Evolutionary conservation across 2,113 vertebrate genomes (phyloP), one percentile per base, ranked within the genome.

Genomic region (Opisthocomus hoazin): DNA sequence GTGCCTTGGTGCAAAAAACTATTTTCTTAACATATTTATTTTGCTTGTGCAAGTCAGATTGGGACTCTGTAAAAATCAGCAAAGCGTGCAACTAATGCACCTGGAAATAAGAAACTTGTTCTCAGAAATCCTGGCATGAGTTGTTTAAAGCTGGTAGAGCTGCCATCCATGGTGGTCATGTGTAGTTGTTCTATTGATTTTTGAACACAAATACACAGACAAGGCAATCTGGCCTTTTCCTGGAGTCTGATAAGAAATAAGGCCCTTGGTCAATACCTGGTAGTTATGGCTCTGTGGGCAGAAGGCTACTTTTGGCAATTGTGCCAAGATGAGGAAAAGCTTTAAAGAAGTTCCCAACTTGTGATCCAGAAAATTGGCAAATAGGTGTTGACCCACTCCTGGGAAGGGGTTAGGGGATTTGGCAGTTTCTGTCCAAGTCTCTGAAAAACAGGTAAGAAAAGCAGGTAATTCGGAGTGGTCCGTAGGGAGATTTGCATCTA

Each of bases 261-360:
- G 32, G 63, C 26, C 54, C 32, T 19, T 41, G n/a, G 5, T 80
- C 24, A 36, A 5, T 20, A 18, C 12, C 63, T 41, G 46, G 1
- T 3, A 16, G 16, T 37, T 48, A 0, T 16, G 50, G 78, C 69
- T 84, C 14, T 0, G 0, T 64, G 45, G 50, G 23, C 32, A 74
- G 26, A 58, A 73, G 45, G 11, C 75, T 81, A 7, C 23, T 70
- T 43, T 57, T 46, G 43, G 29, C 24, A 75, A 1, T 39, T 57
- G 37, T 8, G n/a, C 12, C 4, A 13, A 66, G 66, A 41, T 58
- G 13, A 83, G 29, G 15, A 80, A 90, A 54, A 78, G 8, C 53
- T 79, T 50, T 37, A 8, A 71, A 74, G 69, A 61, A 34, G 19
- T 61, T 93, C 43, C 23, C 41, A 64, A 19, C 37, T 63, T 45